Conservation (phyloP, 2,888 invertebrate species). For the Cinara cedri region DNA sequence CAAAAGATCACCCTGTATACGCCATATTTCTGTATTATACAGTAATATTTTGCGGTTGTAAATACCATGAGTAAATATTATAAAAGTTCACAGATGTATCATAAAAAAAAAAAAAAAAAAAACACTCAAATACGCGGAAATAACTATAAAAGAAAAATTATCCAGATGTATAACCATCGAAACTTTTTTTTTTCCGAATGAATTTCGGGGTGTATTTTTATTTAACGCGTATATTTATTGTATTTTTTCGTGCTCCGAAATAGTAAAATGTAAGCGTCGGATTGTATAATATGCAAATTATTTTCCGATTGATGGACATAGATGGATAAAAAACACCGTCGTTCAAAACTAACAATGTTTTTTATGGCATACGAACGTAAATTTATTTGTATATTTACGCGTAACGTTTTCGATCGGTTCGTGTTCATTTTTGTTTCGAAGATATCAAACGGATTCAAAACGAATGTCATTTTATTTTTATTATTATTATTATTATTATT, state of each 20-base stretch:
- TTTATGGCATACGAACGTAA: too few species aligned
- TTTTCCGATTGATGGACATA: not conserved
- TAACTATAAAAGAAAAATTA: conserved; percentile 37
- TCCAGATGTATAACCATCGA: conserved; percentile 45
- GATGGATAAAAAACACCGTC: too few species aligned
- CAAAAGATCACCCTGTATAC: not conserved
- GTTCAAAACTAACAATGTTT: too few species aligned
- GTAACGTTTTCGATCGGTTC: too few species aligned
- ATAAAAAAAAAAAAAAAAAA: conserved; percentile 19
- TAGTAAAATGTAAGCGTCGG: not conserved
- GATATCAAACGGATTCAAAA: too few species aligned
- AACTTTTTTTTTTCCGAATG: conserved; percentile 5
- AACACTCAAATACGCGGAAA: not conserved
- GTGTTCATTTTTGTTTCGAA: too few species aligned
- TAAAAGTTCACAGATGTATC: conserved; percentile 37
- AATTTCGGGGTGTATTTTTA: not conserved
- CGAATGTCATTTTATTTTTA: too few species aligned
- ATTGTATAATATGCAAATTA: not conserved
- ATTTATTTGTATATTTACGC: too few species aligned
- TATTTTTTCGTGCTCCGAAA: too few species aligned
- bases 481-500: too few species aligned
- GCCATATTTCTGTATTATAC: not conserved
- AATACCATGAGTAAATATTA: conserved; percentile 28
- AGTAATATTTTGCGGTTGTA: not conserved
- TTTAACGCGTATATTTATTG: not conserved